phyloP scores from a whole-genome alignment of 2,797 vertebrate genomes.

The Podarcis siculus region DNA sequence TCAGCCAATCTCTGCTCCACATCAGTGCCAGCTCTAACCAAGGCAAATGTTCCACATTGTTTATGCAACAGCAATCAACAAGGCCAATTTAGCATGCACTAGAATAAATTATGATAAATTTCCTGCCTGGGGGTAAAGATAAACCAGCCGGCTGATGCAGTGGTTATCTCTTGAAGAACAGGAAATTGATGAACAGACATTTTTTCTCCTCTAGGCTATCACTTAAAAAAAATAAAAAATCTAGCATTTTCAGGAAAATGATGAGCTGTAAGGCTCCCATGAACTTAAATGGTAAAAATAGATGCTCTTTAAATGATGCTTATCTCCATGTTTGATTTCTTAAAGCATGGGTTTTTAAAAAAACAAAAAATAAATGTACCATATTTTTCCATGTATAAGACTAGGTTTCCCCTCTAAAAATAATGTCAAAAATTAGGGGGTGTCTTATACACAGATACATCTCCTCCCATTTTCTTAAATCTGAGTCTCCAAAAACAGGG shows the following conservation, averaged over 20 bases:
- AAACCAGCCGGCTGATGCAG: slow-evolving; percentile 77
- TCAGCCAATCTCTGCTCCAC: slow-evolving; percentile 74
- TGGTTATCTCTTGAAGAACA: slow-evolving; percentile 74
- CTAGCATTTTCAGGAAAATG: slow-evolving; percentile 69
- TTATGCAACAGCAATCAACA: slow-evolving; percentile 84
- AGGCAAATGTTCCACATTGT: slow-evolving; percentile 79
- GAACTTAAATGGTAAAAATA: slow-evolving; percentile 74
- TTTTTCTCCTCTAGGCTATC: slow-evolving; percentile 69
- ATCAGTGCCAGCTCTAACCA: slow-evolving; percentile 71
- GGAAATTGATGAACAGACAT: slow-evolving; percentile 78
- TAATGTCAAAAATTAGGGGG: no score
- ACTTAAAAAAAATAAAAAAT: slow-evolving; percentile 43
- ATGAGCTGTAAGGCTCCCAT: slow-evolving; percentile 76
- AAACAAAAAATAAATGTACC: neutral
- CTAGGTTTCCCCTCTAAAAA: no score
- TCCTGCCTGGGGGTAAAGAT: slow-evolving; percentile 79
- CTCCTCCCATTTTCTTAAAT: no score
- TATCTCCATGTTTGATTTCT: slow-evolving; percentile 61
- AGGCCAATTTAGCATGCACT: slow-evolving; percentile 84
- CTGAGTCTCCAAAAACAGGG: no score
- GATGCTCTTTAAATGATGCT: slow-evolving; percentile 60
- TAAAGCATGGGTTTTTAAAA: slow-evolving; percentile 36
- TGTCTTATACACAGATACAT: no score
- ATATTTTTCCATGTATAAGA: no score
- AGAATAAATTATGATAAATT: slow-evolving; percentile 87